Conservation (phyloP, 2,113 vertebrate species). For the Hoplias malabaricus region DNA sequence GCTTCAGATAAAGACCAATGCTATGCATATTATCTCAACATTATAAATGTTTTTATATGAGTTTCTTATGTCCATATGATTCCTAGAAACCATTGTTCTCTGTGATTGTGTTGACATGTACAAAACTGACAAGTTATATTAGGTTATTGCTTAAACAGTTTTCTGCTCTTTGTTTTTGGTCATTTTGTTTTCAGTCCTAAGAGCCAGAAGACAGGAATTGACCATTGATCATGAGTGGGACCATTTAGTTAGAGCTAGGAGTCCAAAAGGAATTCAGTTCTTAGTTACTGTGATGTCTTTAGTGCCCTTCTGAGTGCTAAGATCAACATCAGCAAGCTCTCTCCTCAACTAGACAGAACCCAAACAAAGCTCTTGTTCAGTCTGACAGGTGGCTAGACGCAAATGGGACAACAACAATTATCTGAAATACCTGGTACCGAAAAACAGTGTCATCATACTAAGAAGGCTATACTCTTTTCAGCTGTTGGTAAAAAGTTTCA, state of each 20-base stretch:
- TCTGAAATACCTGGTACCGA: not conserved
- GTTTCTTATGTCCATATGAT: not conserved
- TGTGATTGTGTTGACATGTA: not conserved
- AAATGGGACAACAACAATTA: not conserved
- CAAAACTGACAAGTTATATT: not conserved
- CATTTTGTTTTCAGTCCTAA: not conserved
- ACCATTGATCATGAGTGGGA: conserved; percentile 44
- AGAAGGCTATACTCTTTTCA: not conserved
- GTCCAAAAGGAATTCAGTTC: conserved; percentile 47
- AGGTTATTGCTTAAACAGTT: conserved; percentile 26
- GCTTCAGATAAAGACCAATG: too few relatives aligned
- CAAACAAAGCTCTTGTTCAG: conserved; percentile 26
- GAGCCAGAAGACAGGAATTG: conserved; percentile 24
- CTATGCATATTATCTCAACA: not conserved
- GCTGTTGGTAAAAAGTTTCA: not conserved
- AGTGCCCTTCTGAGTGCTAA: conserved; percentile 54
- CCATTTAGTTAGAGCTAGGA: conserved; percentile 11
- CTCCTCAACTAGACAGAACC: conserved; percentile 31
- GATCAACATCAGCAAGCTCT: conserved; percentile 46
- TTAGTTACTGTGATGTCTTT: conserved; percentile 45
- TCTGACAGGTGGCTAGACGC: not conserved
- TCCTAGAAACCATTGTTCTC: not conserved
- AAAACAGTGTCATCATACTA: not conserved
- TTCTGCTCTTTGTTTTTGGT: not conserved
- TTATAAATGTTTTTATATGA: not conserved